Percentiles rank a stretch among this genome's conserved stretches.
Conservation (phyloP, 2,888 invertebrate genomes). For the Philereme vetulata region DNA sequence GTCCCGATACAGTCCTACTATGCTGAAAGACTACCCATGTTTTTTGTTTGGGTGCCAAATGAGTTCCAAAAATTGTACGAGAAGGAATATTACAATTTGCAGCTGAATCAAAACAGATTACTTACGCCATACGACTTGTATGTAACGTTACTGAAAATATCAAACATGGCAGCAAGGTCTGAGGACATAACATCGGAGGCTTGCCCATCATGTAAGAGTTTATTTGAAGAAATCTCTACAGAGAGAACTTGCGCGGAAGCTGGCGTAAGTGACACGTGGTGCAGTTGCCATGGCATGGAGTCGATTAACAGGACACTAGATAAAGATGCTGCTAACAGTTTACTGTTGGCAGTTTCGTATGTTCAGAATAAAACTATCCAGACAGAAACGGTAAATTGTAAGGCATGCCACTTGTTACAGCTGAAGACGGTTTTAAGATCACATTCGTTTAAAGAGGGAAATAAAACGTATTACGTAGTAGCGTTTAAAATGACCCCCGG, state of each 20-base stretch:
- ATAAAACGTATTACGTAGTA: slow-evolving; percentile 80
- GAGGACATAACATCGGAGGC: slow-evolving; percentile 76
- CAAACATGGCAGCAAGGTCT: slow-evolving; percentile 80
- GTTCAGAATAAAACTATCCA: slow-evolving; percentile 46
- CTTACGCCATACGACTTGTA: slow-evolving; percentile 90
- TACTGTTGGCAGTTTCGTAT: slow-evolving; percentile 63
- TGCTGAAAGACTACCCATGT: slow-evolving; percentile 90
- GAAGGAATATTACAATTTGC: slow-evolving; percentile 82
- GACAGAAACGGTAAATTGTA: slow-evolving; percentile 55
- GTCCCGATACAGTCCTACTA: slow-evolving; percentile 88
- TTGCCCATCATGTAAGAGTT: slow-evolving; percentile 85
- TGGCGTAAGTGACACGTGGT: slow-evolving; percentile 88
- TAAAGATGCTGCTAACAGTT: slow-evolving; percentile 67
- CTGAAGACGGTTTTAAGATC: slow-evolving; percentile 75
- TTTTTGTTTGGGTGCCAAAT: slow-evolving; percentile 87
- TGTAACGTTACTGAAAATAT: slow-evolving; percentile 79
- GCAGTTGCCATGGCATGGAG: slow-evolving; percentile 84
- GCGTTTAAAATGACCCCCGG: slow-evolving; percentile 86
- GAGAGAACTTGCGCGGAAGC: slow-evolving; percentile 87
- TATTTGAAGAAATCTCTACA: slow-evolving; percentile 83
- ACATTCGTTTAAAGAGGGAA: slow-evolving; percentile 62
- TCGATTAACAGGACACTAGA: slow-evolving; percentile 54
- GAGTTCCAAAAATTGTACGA: slow-evolving; percentile 82
- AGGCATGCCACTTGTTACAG: slow-evolving; percentile 76
- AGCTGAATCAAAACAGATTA: slow-evolving; percentile 85